phyloP scores from a whole-genome alignment of 2,888 invertebrate genomes.

The Flabesymbios commensalis region DNA sequence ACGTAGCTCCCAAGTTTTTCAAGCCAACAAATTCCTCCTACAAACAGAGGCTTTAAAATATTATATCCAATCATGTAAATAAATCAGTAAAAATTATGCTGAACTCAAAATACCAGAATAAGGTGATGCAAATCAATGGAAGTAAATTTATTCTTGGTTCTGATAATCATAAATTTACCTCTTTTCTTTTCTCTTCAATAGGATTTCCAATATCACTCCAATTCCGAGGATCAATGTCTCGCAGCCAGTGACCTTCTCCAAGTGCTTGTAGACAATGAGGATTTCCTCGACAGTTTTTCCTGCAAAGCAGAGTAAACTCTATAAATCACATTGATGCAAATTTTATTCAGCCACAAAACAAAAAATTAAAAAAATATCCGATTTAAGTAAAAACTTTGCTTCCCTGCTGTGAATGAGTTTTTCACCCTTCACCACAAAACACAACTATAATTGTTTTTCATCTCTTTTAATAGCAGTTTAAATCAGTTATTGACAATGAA shows the following conservation, averaged over 20 bases:
- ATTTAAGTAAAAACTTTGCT: background rate
- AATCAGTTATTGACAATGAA: too few relatives aligned
- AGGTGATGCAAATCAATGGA: background rate
- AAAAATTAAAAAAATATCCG: background rate
- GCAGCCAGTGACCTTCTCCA: conserved; percentile 68
- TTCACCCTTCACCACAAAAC: too few relatives aligned
- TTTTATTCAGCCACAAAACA: too few relatives aligned
- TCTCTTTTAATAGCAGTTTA: too few relatives aligned
- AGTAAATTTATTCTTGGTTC: background rate
- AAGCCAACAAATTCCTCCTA: conserved; percentile 66
- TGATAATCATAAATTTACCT: conserved; percentile 30
- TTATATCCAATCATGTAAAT: background rate
- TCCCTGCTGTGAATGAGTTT: conserved; percentile 1
- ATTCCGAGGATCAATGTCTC: conserved; percentile 62
- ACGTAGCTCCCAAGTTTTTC: conserved; percentile 71
- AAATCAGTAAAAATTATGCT: background rate
- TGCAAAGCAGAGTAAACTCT: conserved; percentile 46
- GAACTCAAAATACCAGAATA: background rate
- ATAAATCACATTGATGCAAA: too few relatives aligned
- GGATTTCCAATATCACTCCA: conserved; percentile 57
- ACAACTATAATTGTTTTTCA: too few relatives aligned
- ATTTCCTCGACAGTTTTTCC: conserved; percentile 68
- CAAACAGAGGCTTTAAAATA: conserved; percentile 2
- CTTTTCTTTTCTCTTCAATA: conserved; percentile 49
- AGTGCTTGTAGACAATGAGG: conserved; percentile 68